Evolutionary conservation across 2,113 vertebrate species (phyloP).

Genomic region (Phalacrocorax brasilianus): DNA sequence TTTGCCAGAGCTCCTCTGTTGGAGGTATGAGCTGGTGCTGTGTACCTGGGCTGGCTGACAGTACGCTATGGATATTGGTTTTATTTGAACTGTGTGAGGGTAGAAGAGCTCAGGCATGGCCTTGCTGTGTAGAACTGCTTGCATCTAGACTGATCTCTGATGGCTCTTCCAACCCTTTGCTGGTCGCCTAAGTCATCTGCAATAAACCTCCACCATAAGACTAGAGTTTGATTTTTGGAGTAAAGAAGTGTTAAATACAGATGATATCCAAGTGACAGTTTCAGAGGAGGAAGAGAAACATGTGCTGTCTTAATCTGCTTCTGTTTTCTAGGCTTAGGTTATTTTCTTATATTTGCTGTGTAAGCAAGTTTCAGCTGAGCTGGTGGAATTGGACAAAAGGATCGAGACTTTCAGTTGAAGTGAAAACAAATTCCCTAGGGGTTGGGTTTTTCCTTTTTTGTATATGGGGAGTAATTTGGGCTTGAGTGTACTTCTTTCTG

Average conservation of each 20-base stretch:
- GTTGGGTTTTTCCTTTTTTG: not conserved
- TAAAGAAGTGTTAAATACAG: not conserved
- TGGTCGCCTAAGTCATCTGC: not conserved
- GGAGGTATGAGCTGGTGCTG: not conserved
- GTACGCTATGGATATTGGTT: not conserved
- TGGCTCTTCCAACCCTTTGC: not conserved
- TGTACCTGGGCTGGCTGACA: not conserved
- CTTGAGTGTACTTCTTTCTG: not conserved
- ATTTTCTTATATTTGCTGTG: not conserved
- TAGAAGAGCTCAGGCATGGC: not conserved
- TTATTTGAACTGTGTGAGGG: not conserved
- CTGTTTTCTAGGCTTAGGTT: constrained; percentile 2
- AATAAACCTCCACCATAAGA: not conserved
- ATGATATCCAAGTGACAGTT: not conserved
- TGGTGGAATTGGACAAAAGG: not conserved
- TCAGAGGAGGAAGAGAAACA: constrained; percentile 34
- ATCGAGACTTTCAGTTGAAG: not conserved
- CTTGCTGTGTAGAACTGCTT: not conserved
- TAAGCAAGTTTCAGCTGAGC: constrained; percentile 13
- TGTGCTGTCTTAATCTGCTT: not conserved
- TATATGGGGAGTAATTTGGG: not conserved
- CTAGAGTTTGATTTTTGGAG: not conserved
- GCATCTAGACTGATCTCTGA: not conserved
- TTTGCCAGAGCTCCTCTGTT: not conserved
- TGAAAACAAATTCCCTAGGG: not conserved